These are phyloP conservation scores for Champsocephalus esox DNA, from an alignment of 2,797 vertebrate species.

Conservation along the genomic window DNA sequence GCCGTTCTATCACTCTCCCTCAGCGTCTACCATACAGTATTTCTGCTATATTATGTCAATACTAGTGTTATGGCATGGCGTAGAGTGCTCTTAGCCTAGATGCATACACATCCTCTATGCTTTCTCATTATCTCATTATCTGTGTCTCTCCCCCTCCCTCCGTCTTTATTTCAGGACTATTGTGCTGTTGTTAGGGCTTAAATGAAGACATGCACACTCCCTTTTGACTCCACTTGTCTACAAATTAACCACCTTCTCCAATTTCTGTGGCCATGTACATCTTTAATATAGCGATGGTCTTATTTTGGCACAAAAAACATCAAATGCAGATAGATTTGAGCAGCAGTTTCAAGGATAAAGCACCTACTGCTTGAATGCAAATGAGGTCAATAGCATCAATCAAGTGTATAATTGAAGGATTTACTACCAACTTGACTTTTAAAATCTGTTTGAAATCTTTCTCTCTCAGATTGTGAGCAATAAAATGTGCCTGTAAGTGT, in stretches of 20 bases:
- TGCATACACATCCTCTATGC: slow-evolving; percentile 47
- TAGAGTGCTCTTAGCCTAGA: slow-evolving; percentile 26
- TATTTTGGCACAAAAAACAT: slow-evolving; percentile 24
- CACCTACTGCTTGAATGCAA: not conserved
- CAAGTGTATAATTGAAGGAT: slow-evolving; percentile 7
- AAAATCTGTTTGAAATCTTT: slow-evolving; percentile 23
- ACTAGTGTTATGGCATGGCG: slow-evolving; percentile 34
- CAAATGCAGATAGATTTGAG: slow-evolving; percentile 39
- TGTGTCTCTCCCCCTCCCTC: slow-evolving; percentile 19
- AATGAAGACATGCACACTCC: slow-evolving; percentile 47
- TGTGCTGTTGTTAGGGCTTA: slow-evolving; percentile 48
- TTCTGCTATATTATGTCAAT: slow-evolving; percentile 60
- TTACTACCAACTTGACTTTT: slow-evolving; percentile 16
- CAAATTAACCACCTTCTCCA: slow-evolving; percentile 38
- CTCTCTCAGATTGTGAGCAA: slow-evolving; percentile 17
- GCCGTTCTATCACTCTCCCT: slow-evolving; percentile 59
- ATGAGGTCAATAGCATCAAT: slow-evolving; percentile 28
- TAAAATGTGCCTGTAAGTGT: not conserved
- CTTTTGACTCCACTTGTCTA: slow-evolving; percentile 31
- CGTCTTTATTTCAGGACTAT: slow-evolving; percentile 44
- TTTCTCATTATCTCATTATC: slow-evolving; percentile 4
- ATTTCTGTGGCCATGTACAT: slow-evolving; percentile 26
- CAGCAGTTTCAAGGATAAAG: slow-evolving; percentile 14
- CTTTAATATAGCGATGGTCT: slow-evolving; percentile 25
- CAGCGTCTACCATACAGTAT: slow-evolving; percentile 27